Base-by-base conservation (phyloP, 2,113 vertebrate genomes). In the Marmota flaviventris region DNA sequence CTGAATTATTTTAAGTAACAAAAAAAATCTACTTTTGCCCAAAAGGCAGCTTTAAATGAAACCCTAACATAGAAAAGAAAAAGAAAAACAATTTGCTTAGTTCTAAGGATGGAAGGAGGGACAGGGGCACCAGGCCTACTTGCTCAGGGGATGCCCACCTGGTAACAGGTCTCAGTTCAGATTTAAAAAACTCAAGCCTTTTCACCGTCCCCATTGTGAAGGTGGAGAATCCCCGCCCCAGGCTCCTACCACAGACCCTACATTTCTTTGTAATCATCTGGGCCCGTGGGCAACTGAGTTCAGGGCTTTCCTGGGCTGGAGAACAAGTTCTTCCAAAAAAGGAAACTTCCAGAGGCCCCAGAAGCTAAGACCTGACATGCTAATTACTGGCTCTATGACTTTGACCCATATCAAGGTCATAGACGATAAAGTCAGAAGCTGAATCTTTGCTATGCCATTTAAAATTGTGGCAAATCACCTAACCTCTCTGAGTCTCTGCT, bases 1-100 rank as follows among this genome's bases (percentile, higher is more conserved):
- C 61, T 82, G 77, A 95, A 94, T 92, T 96, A 69, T 77, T 94
- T 94, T 79, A 81, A 95, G 76, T 39, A 94, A 85, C 82, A 91
- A 93, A 85, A 93, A 91, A 93, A 85, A 93, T 95, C 87, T 29
- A 20, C 32, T 81, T 94, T 82, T 85, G 83, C 65, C n/a, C 77
- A 92, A 92, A 45, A 92, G 69, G 91, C 92, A 87, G 42, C 78
- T 97, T 92, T 83, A 77, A 92, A 69, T 45, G 88, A 45, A 89
- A 85, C 7, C 51, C 58, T 89, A 87, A 53, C 61, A 85, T 2
- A 82, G 75, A 91, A 69, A 61, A 85, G 27, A 86, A 70, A 85
- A 90, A 84, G 53, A 32, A 89, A 78, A 14, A 39, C 65, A 58
- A 69, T 73, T 32, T 67, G 32, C 20, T 77, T 5, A 20, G 34